Conservation (phyloP, 2,888 invertebrate genomes). For the Nemapogon koenigi region DNA sequence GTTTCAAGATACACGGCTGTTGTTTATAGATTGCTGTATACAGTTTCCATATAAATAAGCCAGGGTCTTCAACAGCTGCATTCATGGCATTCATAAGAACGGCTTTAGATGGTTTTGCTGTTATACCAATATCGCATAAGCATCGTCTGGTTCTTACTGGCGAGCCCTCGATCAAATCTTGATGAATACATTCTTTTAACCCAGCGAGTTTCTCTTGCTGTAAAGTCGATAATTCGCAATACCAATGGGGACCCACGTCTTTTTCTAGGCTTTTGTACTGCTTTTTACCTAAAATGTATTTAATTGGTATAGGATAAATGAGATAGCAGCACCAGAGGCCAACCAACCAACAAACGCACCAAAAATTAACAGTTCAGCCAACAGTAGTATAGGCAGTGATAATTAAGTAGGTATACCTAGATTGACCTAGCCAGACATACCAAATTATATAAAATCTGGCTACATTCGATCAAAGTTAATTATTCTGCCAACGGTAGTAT, state of each 20-base stretch:
- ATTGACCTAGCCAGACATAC: too few species aligned
- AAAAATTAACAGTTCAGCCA: too few species aligned
- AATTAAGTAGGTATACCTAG: too few species aligned
- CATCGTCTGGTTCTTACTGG: conserved; percentile 33
- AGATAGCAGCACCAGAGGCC: too few species aligned
- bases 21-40: conserved; percentile 36
- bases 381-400: too few species aligned
- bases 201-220: conserved; percentile 32
- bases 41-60: conserved; percentile 51
- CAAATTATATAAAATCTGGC: too few species aligned
- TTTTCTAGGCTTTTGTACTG: conserved; percentile 25
- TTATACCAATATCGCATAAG: conserved; percentile 38
- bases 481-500: too few species aligned
- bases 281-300: conserved; percentile 26
- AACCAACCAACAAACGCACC: too few species aligned
- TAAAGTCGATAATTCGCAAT: conserved; percentile 34
- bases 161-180: conserved; percentile 44
- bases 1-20: conserved; percentile 33
- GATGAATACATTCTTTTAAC: conserved; percentile 37
- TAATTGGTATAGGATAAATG: too few species aligned
- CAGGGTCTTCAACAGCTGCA: conserved; percentile 35
- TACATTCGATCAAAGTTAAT: too few species aligned
- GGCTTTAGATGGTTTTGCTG: conserved; percentile 27
- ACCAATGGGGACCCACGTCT: conserved; percentile 46
- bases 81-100: conserved; percentile 37